Conservation (phyloP, 2,888 invertebrate species). For the Dryococelus australis region DNA sequence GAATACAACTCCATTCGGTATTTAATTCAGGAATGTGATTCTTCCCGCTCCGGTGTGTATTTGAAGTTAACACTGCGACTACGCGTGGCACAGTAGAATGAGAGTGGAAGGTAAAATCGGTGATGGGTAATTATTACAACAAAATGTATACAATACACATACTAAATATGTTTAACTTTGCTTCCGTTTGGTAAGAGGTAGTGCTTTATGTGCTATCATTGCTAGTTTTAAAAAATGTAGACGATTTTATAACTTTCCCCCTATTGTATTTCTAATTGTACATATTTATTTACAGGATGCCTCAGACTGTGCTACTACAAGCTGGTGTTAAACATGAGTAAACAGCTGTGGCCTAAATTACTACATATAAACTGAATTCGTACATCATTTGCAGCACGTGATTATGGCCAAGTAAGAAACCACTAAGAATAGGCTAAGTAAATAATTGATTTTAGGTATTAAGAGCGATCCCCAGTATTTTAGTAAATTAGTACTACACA, state of each 20-base stretch:
- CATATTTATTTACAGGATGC: neutral
- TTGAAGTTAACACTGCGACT: neutral
- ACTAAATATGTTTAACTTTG: no score
- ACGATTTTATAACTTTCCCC: no score
- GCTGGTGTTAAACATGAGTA: neutral
- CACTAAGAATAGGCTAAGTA: no score
- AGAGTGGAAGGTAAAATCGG: neutral
- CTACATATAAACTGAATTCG: neutral
- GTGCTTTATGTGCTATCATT: no score
- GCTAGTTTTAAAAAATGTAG: no score
- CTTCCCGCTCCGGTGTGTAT: neutral
- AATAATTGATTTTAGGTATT: no score
- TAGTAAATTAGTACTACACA: no score
- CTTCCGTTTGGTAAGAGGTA: no score
- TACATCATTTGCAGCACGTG: neutral
- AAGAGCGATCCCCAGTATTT: no score
- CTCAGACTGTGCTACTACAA: neutral
- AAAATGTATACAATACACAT: no score
- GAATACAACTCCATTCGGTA: no score
- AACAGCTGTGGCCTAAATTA: neutral
- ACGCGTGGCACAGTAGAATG: neutral
- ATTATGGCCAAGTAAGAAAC: conserved; percentile 11
- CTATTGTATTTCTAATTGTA: neutral
- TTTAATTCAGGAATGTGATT: conserved; percentile 1
- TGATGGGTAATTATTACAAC: no score